Percentiles rank a stretch among this genome's conserved stretches.
Conservation (phyloP, 2,113 vertebrate genomes). For the Marmota flaviventris region DNA sequence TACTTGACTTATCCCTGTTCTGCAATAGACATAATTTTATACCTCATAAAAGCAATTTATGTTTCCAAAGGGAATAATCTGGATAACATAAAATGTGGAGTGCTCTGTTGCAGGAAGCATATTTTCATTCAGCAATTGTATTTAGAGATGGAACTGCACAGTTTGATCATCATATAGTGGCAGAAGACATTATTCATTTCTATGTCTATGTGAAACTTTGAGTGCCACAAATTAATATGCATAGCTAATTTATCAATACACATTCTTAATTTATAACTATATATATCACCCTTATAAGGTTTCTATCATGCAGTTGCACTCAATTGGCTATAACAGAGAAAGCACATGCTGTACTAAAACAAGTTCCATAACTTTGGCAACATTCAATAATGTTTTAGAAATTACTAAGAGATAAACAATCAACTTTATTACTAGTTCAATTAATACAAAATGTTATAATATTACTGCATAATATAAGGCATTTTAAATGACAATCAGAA, state of each 20-base stretch:
- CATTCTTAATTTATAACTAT: slow-evolving; percentile 83
- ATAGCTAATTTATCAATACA: slow-evolving; percentile 86
- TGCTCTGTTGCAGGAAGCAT: slow-evolving; percentile 89
- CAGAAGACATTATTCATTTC: slow-evolving; percentile 88
- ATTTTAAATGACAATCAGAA: slow-evolving; percentile 62
- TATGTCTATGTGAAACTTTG: slow-evolving; percentile 85
- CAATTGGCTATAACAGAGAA: slow-evolving; percentile 54
- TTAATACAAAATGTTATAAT: slow-evolving; percentile 63
- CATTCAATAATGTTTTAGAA: slow-evolving; percentile 76
- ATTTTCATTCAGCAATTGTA: slow-evolving; percentile 91
- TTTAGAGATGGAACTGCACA: slow-evolving; percentile 87
- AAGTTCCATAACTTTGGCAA: slow-evolving; percentile 82
- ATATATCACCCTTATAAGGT: slow-evolving; percentile 78
- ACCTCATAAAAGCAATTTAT: slow-evolving; percentile 94
- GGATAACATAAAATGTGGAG: slow-evolving; percentile 90
- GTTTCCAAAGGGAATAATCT: slow-evolving; percentile 93
- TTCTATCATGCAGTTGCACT: slow-evolving; percentile 73
- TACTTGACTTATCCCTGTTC: slow-evolving; percentile 92
- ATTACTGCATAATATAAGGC: not conserved
- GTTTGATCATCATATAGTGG: slow-evolving; percentile 89
- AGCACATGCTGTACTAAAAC: slow-evolving; percentile 67
- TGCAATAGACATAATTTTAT: slow-evolving; percentile 94
- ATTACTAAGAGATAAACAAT: slow-evolving; percentile 67
- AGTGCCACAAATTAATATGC: slow-evolving; percentile 88
- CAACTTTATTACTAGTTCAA: slow-evolving; percentile 62